Evolutionary conservation across 1,140 invertebrate genomes (phyloP).

Genomic region (Cyclargus thomasi): DNA sequence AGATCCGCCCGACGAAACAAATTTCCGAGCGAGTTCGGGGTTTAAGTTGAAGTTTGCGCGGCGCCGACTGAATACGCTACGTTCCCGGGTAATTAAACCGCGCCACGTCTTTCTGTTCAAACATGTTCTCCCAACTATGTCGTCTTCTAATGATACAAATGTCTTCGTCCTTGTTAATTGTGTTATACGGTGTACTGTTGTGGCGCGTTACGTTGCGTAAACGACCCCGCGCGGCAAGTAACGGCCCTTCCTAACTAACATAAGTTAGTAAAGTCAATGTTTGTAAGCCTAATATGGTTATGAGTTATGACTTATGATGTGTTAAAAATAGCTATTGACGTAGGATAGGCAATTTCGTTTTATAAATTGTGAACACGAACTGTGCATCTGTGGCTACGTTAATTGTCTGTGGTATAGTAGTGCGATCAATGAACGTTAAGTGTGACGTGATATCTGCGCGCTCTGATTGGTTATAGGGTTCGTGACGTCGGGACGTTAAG

Average conservation of each 20-base stretch:
- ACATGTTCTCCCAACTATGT: constrained; percentile 13
- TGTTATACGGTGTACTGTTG: background rate
- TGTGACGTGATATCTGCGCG: no score
- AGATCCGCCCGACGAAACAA: constrained; percentile 60
- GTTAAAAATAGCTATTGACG: no score
- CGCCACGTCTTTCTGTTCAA: constrained; percentile 25
- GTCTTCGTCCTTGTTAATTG: constrained; percentile 5
- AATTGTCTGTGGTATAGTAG: no score
- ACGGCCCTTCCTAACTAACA: no score
- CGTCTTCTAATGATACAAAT: constrained; percentile 11
- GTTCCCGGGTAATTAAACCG: constrained; percentile 62
- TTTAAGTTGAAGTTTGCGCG: constrained; percentile 48
- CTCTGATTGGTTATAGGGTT: no score
- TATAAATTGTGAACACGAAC: no score
- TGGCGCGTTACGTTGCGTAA: background rate
- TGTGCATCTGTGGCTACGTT: no score
- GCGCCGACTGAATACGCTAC: constrained; percentile 55
- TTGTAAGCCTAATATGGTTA: no score
- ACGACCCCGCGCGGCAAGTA: background rate
- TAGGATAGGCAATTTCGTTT: no score
- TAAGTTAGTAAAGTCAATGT: background rate
- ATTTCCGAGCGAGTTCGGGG: constrained; percentile 48
- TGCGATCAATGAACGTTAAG: no score
- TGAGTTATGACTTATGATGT: no score
- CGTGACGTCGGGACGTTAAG: no score